phyloP scores from a whole-genome alignment of 1,140 invertebrate species.

The fruit fly (Drosophila melanogaster) region DNA sequence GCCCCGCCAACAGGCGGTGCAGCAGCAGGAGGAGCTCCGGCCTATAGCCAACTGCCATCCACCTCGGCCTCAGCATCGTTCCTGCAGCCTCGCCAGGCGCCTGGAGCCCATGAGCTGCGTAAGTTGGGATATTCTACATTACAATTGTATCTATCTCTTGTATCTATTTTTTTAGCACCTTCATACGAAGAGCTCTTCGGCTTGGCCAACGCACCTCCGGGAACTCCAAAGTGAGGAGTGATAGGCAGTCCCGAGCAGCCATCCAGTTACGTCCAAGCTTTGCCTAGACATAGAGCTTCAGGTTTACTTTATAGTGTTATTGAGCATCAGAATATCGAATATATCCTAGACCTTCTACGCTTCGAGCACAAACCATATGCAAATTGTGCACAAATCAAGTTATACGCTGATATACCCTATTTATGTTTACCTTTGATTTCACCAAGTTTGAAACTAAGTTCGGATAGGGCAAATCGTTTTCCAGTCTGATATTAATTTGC shows the following conservation, averaged over 20 bases:
- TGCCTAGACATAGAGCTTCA: slow-evolving; percentile 67
- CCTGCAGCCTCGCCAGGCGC: slow-evolving; percentile 43
- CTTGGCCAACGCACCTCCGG: slow-evolving; percentile 61
- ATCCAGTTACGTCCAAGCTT: slow-evolving; percentile 78
- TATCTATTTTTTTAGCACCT: slow-evolving; percentile 55
- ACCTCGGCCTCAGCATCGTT: slow-evolving; percentile 58
- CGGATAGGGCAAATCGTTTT: slow-evolving; percentile 18
- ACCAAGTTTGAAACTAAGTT: background rate
- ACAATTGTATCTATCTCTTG: no score
- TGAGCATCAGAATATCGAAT: slow-evolving; percentile 31
- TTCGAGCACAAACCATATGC: slow-evolving; percentile 13
- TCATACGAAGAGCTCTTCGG: slow-evolving; percentile 82
- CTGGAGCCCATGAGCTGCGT: slow-evolving; percentile 72
- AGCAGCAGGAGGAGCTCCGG: slow-evolving; percentile 20
- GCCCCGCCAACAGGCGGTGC: slow-evolving; percentile 5
- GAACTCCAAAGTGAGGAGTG: slow-evolving; percentile 60
- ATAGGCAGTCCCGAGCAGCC: slow-evolving; percentile 7
- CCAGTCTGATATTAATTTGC: background rate
- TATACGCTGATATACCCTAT: background rate
- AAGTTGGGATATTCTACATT: slow-evolving; percentile 12
- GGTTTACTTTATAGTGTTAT: slow-evolving; percentile 71
- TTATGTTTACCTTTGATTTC: background rate
- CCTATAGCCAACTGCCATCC: slow-evolving; percentile 67
- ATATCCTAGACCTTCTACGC: slow-evolving; percentile 24
- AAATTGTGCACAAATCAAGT: slow-evolving; percentile 28